Evolutionary conservation across 2,888 invertebrate species (phyloP), one percentile per base, ranked within the genome.

Genomic region (Cerceris ruficornis): DNA sequence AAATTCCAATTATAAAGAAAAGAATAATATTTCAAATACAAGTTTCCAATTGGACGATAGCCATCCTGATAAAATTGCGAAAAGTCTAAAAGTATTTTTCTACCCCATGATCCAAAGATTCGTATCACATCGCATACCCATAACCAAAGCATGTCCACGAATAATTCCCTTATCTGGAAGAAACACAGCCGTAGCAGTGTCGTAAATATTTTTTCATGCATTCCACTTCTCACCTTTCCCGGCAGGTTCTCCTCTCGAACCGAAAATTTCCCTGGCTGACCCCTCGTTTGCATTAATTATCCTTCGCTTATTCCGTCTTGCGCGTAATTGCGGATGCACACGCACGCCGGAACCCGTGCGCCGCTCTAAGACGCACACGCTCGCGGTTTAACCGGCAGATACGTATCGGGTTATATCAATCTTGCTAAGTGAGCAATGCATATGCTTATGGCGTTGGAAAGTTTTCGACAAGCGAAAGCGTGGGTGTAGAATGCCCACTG

Each of bases 401-500:
- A 69, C 76, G 78, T 90, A 90, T 90, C 90, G 83, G 70, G 68
- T 75, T 68, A 85, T 84, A 89, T 90, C 89, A 88, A 90, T 90
- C 90, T 90, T 90, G 83, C 87, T 85, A 90, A 90, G 89, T 90
- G 90, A 90, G 90, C 90, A 90, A 89, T 90, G 89, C 89, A 88
- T 87, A 89, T 87, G 87, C 86, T 86, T 81, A 83, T 60, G 83
- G 76, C 82, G 79, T 72, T 74, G 82, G 82, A 82, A 84, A 83
- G 84, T 85, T 84, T 79, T 75, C 83, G 82, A 86, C 80, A 78
- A 69, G 73, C 75, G 60, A 76, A 83, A 75, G 90, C 87, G 90
- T 88, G 90, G 88, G 90, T 86, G 90, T 83, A 83, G 84, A 87
- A 85, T 87, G 84, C 84, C 87, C 90, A 87, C 75, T 87, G 86